These are phyloP conservation scores for Tetramorium parvispinum DNA, from an alignment of 1,140 invertebrate genomes.

Conservation along the genomic window DNA sequence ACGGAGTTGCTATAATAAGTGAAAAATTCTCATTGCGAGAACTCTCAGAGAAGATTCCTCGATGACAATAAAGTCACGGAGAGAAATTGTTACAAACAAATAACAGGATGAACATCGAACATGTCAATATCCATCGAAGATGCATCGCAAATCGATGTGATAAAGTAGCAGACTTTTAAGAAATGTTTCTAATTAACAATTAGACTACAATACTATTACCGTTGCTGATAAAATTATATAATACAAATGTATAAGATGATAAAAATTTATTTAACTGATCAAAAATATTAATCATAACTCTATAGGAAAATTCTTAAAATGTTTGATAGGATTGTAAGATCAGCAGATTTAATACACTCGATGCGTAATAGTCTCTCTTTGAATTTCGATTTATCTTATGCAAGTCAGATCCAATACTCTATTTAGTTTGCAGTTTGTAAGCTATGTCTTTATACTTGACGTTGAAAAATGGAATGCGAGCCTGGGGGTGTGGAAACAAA, in stretches of 20 bases:
- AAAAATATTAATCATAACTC: not conserved
- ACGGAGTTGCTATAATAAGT: slow-evolving; percentile 10
- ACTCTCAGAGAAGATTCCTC: not conserved
- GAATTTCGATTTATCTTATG: not conserved
- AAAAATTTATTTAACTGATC: not conserved
- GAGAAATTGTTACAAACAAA: slow-evolving; percentile 37
- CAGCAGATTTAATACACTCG: not conserved
- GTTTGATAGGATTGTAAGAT: not conserved
- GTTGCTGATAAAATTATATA: not conserved
- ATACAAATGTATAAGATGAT: not conserved
- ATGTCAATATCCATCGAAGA: not conserved
- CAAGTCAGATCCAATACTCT: not conserved
- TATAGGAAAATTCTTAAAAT: not conserved
- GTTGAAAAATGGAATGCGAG: slow-evolving; percentile 4
- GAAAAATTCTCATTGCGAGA: slow-evolving; percentile 36
- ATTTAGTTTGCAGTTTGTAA: slow-evolving; percentile 12
- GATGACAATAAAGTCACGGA: slow-evolving; percentile 22
- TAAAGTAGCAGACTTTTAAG: not conserved
- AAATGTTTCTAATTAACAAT: slow-evolving; percentile 13
- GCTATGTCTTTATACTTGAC: not conserved
- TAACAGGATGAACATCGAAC: slow-evolving; percentile 7
- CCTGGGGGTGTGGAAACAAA: not conserved
- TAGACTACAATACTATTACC: not conserved
- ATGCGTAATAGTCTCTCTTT: not conserved
- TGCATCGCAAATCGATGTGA: not conserved